Evolutionary conservation across 1,140 invertebrate species (phyloP).

Genomic region (Bombus soroeensis): DNA sequence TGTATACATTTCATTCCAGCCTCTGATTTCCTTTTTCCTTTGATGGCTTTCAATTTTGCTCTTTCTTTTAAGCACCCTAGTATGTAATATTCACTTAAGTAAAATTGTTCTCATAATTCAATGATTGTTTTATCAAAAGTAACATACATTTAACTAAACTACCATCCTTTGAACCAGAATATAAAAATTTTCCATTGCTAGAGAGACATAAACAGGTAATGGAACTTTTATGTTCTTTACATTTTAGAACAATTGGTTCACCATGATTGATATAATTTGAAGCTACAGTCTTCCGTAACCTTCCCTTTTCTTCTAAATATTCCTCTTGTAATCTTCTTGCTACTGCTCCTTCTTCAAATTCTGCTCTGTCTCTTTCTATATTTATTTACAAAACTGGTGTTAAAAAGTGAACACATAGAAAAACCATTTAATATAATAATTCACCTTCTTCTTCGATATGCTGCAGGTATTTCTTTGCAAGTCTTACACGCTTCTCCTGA

Average conservation of each 20-base stretch:
- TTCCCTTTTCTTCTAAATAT: slow-evolving; percentile 92
- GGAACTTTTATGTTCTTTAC: slow-evolving; percentile 89
- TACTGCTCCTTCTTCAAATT: slow-evolving; percentile 87
- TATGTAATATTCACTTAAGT: slow-evolving; percentile 34
- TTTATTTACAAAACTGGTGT: slow-evolving; percentile 26
- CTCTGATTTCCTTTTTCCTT: slow-evolving; percentile 80
- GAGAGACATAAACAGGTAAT: slow-evolving; percentile 93
- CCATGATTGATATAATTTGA: slow-evolving; percentile 85
- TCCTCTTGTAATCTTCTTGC: slow-evolving; percentile 90
- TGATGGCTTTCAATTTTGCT: slow-evolving; percentile 85
- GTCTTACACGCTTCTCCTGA: slow-evolving; percentile 93
- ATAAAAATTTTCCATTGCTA: slow-evolving; percentile 89
- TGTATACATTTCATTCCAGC: slow-evolving; percentile 83
- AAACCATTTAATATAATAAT: background rate
- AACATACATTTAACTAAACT: slow-evolving; percentile 92
- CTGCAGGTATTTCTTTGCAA: slow-evolving; percentile 94
- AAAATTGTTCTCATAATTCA: slow-evolving; percentile 13
- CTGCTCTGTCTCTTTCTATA: slow-evolving; percentile 87
- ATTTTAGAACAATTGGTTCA: slow-evolving; percentile 84
- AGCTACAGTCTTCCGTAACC: slow-evolving; percentile 89
- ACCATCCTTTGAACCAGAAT: slow-evolving; percentile 94
- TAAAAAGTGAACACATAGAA: background rate
- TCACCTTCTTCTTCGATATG: slow-evolving; percentile 91
- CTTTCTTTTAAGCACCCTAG: slow-evolving; percentile 84
- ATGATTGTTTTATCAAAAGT: slow-evolving; percentile 1